Conservation (phyloP, 1,140 invertebrate species). For the Hyles vespertilio region DNA sequence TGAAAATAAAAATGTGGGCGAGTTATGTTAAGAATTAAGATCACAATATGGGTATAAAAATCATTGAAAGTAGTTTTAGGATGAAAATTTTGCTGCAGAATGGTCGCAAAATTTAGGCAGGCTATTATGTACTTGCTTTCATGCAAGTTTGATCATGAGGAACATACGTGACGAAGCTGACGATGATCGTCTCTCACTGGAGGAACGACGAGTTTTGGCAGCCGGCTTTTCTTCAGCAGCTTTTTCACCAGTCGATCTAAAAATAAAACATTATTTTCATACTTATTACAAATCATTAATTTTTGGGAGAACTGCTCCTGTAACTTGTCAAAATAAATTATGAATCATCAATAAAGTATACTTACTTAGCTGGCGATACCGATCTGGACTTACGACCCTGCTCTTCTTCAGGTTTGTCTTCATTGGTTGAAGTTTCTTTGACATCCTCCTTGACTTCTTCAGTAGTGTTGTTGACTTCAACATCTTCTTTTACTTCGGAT, state of each 20-base stretch:
- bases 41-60: too few relatives aligned
- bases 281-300: background rate
- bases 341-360: background rate
- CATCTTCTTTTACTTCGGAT: constrained; percentile 44
- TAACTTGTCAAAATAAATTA: background rate
- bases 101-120: too few relatives aligned
- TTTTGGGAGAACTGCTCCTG: too few relatives aligned
- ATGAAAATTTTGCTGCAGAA: too few relatives aligned
- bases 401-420: constrained; percentile 23
- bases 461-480: constrained; percentile 1
- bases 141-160: background rate
- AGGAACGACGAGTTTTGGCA: constrained; percentile 48
- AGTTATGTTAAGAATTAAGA: too few relatives aligned
- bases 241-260: constrained; percentile 39
- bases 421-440: constrained; percentile 26
- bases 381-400: constrained; percentile 52
- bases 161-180: constrained; percentile 62
- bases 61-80: too few relatives aligned
- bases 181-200: constrained; percentile 53
- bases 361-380: constrained; percentile 55
- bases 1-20: too few relatives aligned
- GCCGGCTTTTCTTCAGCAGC: constrained; percentile 44
- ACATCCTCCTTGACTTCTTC: constrained; percentile 35
- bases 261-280: constrained; percentile 3
- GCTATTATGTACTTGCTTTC: too few relatives aligned